Evolutionary conservation across 2,113 vertebrate genomes (phyloP).

Genomic region (Nyctereutes procyonoides): DNA sequence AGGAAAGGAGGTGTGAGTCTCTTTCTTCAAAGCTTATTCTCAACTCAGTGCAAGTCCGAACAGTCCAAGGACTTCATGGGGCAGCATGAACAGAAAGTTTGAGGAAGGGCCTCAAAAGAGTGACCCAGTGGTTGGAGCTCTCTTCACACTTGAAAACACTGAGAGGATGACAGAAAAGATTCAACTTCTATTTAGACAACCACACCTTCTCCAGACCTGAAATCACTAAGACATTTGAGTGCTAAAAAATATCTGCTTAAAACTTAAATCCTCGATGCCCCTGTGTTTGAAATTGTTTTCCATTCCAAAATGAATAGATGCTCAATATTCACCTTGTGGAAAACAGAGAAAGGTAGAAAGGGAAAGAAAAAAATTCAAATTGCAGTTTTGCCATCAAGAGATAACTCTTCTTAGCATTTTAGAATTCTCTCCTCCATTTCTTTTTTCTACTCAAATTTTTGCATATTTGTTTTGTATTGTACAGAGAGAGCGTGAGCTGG

Average conservation of each 20-base stretch:
- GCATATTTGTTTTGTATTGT: neutral
- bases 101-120: neutral
- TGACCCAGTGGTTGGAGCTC: neutral
- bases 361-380: neutral
- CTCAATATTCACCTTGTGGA: neutral
- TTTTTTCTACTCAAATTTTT: constrained; percentile 36
- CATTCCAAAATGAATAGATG: neutral
- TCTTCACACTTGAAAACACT: neutral
- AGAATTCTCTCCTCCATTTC: neutral
- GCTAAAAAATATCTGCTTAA: neutral
- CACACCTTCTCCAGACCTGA: neutral
- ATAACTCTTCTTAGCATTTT: neutral
- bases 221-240: neutral
- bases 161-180: too few species aligned
- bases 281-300: neutral
- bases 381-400: neutral
- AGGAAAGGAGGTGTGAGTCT: neutral
- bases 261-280: neutral
- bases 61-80: neutral
- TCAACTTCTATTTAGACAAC: neutral
- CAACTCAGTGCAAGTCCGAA: neutral
- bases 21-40: neutral
- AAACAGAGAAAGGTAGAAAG: neutral
- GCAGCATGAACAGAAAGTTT: neutral
- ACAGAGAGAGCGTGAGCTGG: neutral